Evolutionary conservation across 2,888 invertebrate species (phyloP).

Genomic region (Pantelozetes paolii): DNA sequence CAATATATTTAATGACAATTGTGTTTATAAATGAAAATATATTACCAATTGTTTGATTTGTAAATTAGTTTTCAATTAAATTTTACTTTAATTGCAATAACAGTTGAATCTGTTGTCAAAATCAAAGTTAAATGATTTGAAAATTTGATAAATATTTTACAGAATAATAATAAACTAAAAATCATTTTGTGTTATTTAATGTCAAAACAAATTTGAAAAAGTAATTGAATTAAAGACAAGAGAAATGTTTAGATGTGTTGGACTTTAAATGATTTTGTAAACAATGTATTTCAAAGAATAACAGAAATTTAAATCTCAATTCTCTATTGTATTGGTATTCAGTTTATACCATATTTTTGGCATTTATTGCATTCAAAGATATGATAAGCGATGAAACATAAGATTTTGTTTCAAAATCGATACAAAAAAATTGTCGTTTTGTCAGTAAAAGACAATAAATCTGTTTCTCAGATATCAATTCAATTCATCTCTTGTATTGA

Average conservation of each 20-base stretch:
- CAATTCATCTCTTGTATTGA: slow-evolving; percentile 16
- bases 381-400: slow-evolving; percentile 18
- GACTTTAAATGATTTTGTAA: background rate
- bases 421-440: background rate
- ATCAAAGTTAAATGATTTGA: no score
- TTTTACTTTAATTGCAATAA: no score
- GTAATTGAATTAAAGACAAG: background rate
- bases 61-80: no score
- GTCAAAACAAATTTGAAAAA: background rate
- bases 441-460: background rate
- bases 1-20: no score
- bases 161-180: no score
- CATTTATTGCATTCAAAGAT: slow-evolving; percentile 10
- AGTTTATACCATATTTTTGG: slow-evolving; percentile 16
- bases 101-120: no score
- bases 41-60: no score
- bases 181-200: no score
- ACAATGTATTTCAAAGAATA: background rate
- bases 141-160: no score
- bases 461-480: background rate
- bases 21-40: no score
- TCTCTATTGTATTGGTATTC: slow-evolving; percentile 19
- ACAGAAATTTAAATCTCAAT: slow-evolving; percentile 11
- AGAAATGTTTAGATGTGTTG: no score
- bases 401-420: slow-evolving; percentile 10